Evolutionary conservation across 2,113 vertebrate species (phyloP), one percentile per base, ranked within the genome.

Genomic region (Tor tambroides): DNA sequence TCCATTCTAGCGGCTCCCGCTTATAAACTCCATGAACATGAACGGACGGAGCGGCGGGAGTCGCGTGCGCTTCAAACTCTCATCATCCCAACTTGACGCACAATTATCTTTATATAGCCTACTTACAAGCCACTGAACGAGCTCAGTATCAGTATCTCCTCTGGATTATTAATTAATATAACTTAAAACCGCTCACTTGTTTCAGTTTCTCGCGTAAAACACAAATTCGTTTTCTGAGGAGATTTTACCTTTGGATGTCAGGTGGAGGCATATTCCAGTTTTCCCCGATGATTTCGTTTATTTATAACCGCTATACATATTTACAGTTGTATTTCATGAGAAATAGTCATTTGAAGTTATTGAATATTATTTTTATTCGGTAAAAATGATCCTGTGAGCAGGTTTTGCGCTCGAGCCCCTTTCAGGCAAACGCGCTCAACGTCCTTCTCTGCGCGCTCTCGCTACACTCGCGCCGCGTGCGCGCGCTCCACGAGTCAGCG

Each of bases 1-100:
- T 99, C 98, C 98, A 99, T 99, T 92, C 94, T 96, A 95, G 94
- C 94, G 93, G 90, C 92, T 95, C 91, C 94, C 91, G 88, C 93
- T 92, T 93, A 92, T 92, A 94, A 94, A 92, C 93, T 95, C 95
- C 96, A 96, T 96, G 76, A 93, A 96, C 92, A 89, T 84, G 28
- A 84, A 56, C 81, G 69, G 82, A 56, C 30, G 21, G 91, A 89
- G 89, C 87, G 80, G 87, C 85, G 87, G 93, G 92, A 91, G 77
- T 88, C 77, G 85, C 69, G 67, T 91, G 91, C 91, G 89, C 65
- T 92, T 94, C 91, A 93, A 83, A 92, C 46, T 79, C 67, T 84
- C 94, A 94, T 94, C 86, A 80, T 92, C 79, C 54, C 89, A 89
- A 78, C 85, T 80, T 87, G 35, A 35, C 63, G n/a, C 41, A 69